A percentile compares a stretch with the other conserved stretches of the same genome.
Evolutionary conservation across 2,113 vertebrate species (phyloP).

Genomic region (Rhineura floridana): DNA sequence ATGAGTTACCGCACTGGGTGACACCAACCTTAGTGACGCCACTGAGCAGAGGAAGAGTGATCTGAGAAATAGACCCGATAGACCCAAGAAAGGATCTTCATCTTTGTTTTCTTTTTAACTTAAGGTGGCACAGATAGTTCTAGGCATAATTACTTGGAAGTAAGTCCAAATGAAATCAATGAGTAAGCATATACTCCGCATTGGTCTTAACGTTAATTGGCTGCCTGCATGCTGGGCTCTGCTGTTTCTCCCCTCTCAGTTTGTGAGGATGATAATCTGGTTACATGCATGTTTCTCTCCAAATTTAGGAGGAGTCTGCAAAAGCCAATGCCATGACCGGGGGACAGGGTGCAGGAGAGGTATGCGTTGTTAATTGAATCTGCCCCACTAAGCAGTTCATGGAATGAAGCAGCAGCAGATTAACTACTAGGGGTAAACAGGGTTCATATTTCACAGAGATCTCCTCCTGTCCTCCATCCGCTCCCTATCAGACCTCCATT

Average conservation of each 20-base stretch:
- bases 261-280: background rate
- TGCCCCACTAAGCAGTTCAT: background rate
- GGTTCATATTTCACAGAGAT: background rate
- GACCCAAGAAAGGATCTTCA: background rate
- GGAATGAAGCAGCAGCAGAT: background rate
- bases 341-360: background rate
- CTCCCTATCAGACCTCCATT: too few relatives aligned
- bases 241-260: background rate
- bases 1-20: too few relatives aligned
- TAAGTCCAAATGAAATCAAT: background rate
- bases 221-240: background rate
- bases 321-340: background rate
- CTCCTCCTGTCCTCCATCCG: background rate
- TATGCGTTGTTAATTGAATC: background rate
- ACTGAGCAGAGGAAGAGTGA: background rate
- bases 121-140: background rate
- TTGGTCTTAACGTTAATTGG: background rate
- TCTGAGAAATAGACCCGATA: background rate
- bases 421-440: background rate
- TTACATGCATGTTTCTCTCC: background rate
- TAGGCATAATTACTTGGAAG: background rate
- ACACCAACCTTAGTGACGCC: too few relatives aligned
- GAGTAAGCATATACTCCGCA: background rate
- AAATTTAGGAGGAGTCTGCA: background rate
- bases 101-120: background rate